phyloP scores from a whole-genome alignment of 2,888 invertebrate species.

The Eupithecia pulchellata region DNA sequence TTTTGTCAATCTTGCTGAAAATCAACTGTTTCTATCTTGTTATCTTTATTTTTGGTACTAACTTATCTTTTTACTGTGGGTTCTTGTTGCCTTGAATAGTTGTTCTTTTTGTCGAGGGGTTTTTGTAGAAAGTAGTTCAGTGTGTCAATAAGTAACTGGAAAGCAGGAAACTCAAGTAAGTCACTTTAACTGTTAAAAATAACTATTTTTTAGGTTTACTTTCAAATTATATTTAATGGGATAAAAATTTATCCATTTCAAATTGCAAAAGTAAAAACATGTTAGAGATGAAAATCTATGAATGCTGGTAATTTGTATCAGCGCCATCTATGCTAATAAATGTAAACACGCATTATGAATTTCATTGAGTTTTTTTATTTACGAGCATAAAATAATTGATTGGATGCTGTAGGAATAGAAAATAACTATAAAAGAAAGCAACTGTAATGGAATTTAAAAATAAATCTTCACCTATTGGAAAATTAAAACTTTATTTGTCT shows the following conservation, averaged over 20 bases:
- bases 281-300: too few species aligned
- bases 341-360: background rate
- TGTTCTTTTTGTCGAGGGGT: background rate
- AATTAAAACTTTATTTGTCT: background rate
- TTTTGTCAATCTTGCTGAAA: background rate
- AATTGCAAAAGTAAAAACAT: background rate
- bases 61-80: background rate
- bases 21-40: background rate
- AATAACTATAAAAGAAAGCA: background rate
- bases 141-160: background rate
- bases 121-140: background rate
- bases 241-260: background rate
- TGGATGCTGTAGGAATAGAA: background rate
- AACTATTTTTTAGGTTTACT: background rate
- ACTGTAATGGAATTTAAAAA: background rate
- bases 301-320: background rate
- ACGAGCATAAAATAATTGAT: too few species aligned
- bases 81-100: background rate
- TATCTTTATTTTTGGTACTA: background rate
- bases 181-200: background rate
- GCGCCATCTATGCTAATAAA: background rate
- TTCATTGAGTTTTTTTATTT: too few species aligned
- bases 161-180: slow-evolving; percentile 2
- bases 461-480: background rate
- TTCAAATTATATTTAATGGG: background rate